Base-by-base conservation (phyloP, 2,797 vertebrate species). In the Myiothlypis chrysogaster region DNA sequence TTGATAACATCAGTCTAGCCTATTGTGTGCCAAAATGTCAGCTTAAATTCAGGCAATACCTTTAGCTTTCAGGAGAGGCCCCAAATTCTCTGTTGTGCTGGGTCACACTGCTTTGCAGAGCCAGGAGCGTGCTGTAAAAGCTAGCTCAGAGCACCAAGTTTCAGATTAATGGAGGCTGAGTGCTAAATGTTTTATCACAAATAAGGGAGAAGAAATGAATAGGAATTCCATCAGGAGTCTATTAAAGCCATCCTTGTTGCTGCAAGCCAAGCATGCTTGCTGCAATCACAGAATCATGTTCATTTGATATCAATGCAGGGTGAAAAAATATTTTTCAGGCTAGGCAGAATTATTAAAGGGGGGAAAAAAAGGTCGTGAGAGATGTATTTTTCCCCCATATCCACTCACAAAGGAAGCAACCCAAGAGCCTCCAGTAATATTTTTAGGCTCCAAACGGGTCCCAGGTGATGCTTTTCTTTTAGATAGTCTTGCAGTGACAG, bases 401-500 rank as follows among this genome's bases (percentile, higher is more conserved):
- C 17, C 55, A 55, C 20, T 47, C n/a, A 71, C 28, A 65, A 37
- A 75, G 44, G 14, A 69, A 77, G 57, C 4, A 76, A 53, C 16
- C 16, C 14, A 10, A 27, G 89, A 88, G 8, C n/a, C 64, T 92
- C 56, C 41, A 71, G 64, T 87, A 76, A 75, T 94, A 77, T 86
- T 90, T 93, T 69, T 59, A 78, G 50, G 50, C 61, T 94, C 70
- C 83, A 4, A 76, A 55, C 23, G 43, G 50, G 80, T 96, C 75
- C 61, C 72, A 85, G 84, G 82, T 80, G 57, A 93, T 87, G 52
- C 50, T 91, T 94, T 94, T 90, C 90, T 90, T 95, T 79, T 53
- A 79, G 87, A 55, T 52, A 88, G 87, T 69, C 90, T 93, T 86
- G 89, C 87, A 80, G 56, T 73, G 83, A 96, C 95, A 96, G 87